A percentile compares a stretch with the other conserved stretches of the same genome.
phyloP scores from a whole-genome alignment of 2,797 vertebrate species.

The Peromyscus aztecus region DNA sequence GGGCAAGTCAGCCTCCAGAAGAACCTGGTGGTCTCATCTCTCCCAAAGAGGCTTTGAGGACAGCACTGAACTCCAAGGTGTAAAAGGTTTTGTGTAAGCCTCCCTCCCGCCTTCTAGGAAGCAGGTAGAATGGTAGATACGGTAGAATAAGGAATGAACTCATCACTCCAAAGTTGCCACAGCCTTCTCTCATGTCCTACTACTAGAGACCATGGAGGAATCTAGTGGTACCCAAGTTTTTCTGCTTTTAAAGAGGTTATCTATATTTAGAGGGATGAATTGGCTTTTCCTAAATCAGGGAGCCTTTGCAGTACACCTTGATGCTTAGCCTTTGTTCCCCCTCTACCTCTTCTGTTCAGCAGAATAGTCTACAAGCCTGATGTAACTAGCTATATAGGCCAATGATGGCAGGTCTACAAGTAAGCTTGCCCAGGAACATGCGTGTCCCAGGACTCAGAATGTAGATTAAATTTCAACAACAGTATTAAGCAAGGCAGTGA shows the following conservation, averaged over 20 bases:
- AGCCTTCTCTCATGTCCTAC: background rate
- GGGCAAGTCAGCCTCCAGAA: background rate
- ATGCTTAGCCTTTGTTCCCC: background rate
- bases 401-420: background rate
- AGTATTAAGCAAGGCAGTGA: background rate
- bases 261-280: background rate
- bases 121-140: background rate
- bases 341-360: background rate
- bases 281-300: background rate
- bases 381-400: rapidly evolving
- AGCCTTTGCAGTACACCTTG: background rate
- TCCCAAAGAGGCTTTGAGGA: background rate
- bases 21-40: background rate
- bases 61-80: background rate
- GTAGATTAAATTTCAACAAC: background rate
- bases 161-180: background rate
- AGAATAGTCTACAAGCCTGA: background rate
- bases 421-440: background rate
- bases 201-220: background rate
- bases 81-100: background rate
- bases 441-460: background rate
- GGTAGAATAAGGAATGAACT: background rate
- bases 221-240: background rate
- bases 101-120: background rate
- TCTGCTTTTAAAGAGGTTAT: background rate